Conservation (phyloP, 37 sponge, comb jelly and placozoan genomes). For the Aplysina aerophoba region DNA sequence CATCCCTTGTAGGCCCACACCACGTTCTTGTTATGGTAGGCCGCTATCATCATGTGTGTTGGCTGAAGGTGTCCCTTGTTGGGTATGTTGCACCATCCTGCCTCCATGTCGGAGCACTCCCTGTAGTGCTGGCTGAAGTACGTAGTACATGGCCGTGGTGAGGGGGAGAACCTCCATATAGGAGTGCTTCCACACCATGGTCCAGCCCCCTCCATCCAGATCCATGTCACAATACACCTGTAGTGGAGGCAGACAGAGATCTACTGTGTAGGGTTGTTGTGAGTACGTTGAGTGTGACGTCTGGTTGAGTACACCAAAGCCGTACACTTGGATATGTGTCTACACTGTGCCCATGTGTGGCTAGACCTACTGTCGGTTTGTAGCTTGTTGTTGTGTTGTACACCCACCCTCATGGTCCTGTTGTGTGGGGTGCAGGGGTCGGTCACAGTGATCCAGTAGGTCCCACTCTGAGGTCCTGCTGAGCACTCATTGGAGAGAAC, state of each 20-base stretch:
- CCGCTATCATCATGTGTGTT: slow-evolving; percentile 41
- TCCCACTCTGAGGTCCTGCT: not conserved
- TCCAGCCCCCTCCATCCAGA: slow-evolving; percentile 43
- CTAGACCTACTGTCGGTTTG: too few relatives aligned
- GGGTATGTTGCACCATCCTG: slow-evolving; percentile 44
- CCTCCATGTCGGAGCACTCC: slow-evolving; percentile 4
- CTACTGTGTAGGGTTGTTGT: too few relatives aligned
- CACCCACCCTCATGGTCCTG: too few relatives aligned
- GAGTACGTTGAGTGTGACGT: too few relatives aligned
- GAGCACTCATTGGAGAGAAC: slow-evolving; percentile 13
- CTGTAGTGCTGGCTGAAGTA: slow-evolving; percentile 31
- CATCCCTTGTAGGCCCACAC: slow-evolving; percentile 31
- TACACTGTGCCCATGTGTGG: too few relatives aligned
- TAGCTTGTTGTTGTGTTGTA: too few relatives aligned
- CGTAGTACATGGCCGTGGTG: slow-evolving; percentile 25
- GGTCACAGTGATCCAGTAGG: slow-evolving; percentile 13
- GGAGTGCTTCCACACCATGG: slow-evolving; percentile 42
- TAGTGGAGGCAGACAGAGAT: too few relatives aligned
- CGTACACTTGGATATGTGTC: too few relatives aligned
- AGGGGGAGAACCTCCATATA: slow-evolving; percentile 41
- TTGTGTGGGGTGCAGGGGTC: not conserved
- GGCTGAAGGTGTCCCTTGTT: slow-evolving; percentile 36
- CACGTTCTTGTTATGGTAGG: slow-evolving; percentile 16
- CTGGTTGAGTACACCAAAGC: too few relatives aligned
- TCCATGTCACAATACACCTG: slow-evolving; percentile 36